Evolutionary conservation across 2,888 invertebrate genomes (phyloP).

Genomic region (Agriopis leucophaearia): DNA sequence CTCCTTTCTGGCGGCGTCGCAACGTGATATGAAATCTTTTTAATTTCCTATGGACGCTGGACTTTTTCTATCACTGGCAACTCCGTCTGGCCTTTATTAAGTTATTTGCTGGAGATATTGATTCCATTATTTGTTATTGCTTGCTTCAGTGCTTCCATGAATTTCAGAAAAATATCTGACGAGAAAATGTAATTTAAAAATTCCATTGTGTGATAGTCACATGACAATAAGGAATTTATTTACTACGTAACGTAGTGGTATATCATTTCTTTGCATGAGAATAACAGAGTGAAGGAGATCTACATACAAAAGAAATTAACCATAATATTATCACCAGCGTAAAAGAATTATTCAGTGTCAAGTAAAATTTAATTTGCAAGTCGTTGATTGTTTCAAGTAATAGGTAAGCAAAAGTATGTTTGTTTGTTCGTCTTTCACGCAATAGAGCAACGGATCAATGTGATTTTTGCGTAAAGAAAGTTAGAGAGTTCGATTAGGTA

Average conservation of each 20-base stretch:
- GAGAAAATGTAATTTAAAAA: not conserved
- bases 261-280: too few species aligned
- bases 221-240: too few species aligned
- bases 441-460: too few species aligned
- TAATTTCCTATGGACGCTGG: slow-evolving; percentile 47
- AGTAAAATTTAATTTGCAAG: not conserved
- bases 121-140: slow-evolving; percentile 27
- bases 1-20: not conserved
- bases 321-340: slow-evolving; percentile 24
- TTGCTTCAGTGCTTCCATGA: slow-evolving; percentile 6
- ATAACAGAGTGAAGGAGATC: not conserved
- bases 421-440: too few species aligned
- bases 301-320: slow-evolving; percentile 1
- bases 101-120: slow-evolving; percentile 37
- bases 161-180: slow-evolving; percentile 2
- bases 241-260: too few species aligned
- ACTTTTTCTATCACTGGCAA: slow-evolving; percentile 40
- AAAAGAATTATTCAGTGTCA: slow-evolving; percentile 42
- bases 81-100: slow-evolving; percentile 38
- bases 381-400: too few species aligned
- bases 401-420: too few species aligned
- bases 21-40: slow-evolving; percentile 53
- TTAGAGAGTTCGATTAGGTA: too few species aligned
- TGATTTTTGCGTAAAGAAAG: too few species aligned
- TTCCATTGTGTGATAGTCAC: not conserved